These are phyloP conservation scores for Saturnia japonica DNA, from an alignment of 2,888 invertebrate species.

Conservation along the genomic window DNA sequence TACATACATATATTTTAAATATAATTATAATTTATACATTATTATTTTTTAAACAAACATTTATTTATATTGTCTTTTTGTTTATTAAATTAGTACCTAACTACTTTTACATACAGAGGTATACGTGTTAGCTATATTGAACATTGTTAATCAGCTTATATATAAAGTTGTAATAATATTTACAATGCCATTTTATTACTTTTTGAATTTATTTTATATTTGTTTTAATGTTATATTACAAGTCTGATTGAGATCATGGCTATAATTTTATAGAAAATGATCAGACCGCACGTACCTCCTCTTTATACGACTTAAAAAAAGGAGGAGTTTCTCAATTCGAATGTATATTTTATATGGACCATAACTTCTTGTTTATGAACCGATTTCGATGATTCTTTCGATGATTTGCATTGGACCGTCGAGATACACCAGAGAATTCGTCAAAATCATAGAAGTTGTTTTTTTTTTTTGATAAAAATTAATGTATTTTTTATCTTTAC, in stretches of 20 bases:
- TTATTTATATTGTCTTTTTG: background rate
- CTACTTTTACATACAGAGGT: background rate
- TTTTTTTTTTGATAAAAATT: no score
- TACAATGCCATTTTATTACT: background rate
- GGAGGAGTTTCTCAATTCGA: no score
- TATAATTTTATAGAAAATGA: background rate
- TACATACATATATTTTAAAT: background rate
- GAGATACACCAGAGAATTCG: no score
- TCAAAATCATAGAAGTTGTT: no score
- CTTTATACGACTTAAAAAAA: no score
- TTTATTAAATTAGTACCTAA: background rate
- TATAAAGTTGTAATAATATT: conserved; percentile 1
- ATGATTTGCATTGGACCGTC: no score
- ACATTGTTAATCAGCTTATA: conserved; percentile 1
- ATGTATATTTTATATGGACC: no score
- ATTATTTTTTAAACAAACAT: background rate
- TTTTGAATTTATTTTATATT: background rate
- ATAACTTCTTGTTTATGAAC: no score
- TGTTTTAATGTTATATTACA: background rate
- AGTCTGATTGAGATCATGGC: background rate
- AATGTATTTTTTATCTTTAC: background rate
- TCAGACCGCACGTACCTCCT: no score
- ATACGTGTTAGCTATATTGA: background rate
- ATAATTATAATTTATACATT: background rate
- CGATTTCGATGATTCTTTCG: no score